Base-by-base conservation (phyloP, 2,797 vertebrate genomes). In the Argya squamiceps region DNA sequence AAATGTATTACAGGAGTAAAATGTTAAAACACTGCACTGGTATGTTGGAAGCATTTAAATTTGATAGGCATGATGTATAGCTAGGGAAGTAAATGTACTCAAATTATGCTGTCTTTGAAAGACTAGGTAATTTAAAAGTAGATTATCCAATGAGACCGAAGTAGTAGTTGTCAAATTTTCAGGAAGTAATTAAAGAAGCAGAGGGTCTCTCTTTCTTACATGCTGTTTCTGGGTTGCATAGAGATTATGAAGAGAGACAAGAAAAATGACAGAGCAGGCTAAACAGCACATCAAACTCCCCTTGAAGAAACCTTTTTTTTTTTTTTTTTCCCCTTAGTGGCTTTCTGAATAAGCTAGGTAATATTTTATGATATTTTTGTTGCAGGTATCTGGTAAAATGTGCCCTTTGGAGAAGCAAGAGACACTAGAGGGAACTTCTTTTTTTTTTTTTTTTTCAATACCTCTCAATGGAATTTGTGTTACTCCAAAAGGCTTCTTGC, bases 151-250 rank as follows among this genome's bases (percentile, higher is more conserved):
- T 97, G 97, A 97, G 96, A 94, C 94, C 23, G 85, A 97, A 96
- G 97, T 79, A 94, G 93, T 71, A 97, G 94, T 96, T 98, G 97
- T 97, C 97, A 96, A 97, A 96, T 97, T 96, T 98, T 97, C 98
- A 98, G 98, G 98, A 98, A 98, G 97, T 95, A 98, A 98, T 98
- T 98, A 98, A 98, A 97, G 90, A 97, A 98, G 96, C 97, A 98
- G 96, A 97, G 97, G 97, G 95, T 97, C 97, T 98, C 97, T 95
- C 96, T 97, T 97, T 98, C 98, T 98, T 96, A 97, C 96, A 97
- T 93, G 78, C 68, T 67, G 93, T 96, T 98, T 98, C 98, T 98
- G 98, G 97, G 97, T 98, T 98, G 88, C 97, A 97, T 97, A 98
- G 97, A 93, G 94, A 94, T 98, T 98, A 98, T 98, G 97, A 98